Conservation (phyloP, 2,888 invertebrate genomes). For the Gymnocheta viridis region DNA sequence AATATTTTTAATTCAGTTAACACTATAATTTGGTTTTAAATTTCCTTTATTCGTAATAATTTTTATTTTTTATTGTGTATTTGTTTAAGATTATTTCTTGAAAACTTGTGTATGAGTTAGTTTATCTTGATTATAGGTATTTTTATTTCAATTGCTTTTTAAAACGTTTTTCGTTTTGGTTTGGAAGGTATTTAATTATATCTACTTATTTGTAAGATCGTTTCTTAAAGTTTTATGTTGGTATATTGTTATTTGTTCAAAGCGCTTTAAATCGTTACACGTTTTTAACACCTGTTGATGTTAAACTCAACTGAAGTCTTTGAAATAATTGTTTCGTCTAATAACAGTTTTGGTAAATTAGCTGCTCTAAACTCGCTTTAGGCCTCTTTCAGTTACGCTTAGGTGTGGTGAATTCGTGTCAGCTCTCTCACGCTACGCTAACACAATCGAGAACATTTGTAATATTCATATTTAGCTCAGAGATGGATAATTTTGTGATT, state of each 20-base stretch:
- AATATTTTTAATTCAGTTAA: neutral
- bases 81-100: constrained; percentile 12
- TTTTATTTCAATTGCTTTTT: constrained; percentile 49
- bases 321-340: constrained; percentile 69
- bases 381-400: constrained; percentile 36
- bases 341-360: constrained; percentile 70
- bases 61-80: neutral
- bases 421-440: constrained; percentile 25
- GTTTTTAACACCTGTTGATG: constrained; percentile 77
- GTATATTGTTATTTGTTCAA: neutral
- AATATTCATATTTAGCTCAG: neutral
- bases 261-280: constrained; percentile 70
- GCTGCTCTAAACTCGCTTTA: constrained; percentile 26
- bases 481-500: constrained; percentile 17
- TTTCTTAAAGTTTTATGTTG: constrained; percentile 50
- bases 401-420: constrained; percentile 54
- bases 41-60: constrained; percentile 15
- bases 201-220: constrained; percentile 57
- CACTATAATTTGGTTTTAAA: constrained; percentile 4
- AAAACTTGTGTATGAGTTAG: constrained; percentile 23
- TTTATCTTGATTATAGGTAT: constrained; percentile 29
- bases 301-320: constrained; percentile 74
- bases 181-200: neutral
- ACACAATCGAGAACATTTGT: neutral
- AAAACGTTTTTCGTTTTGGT: constrained; percentile 56